Evolutionary conservation across 2,113 vertebrate genomes (phyloP).

Genomic region (Platanista minor): DNA sequence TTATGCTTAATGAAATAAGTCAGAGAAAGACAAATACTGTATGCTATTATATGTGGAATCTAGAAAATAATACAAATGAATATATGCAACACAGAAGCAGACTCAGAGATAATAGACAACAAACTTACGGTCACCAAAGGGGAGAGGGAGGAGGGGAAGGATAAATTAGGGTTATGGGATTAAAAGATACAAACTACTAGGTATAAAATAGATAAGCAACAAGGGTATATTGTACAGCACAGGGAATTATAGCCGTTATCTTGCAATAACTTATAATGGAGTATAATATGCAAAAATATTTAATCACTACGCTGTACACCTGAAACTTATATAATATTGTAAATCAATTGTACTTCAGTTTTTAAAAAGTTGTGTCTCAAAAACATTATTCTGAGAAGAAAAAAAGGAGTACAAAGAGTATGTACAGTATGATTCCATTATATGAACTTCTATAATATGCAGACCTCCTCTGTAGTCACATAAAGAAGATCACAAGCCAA

Average conservation of each 20-base stretch:
- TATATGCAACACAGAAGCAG: not conserved
- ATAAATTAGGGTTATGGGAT: not conserved
- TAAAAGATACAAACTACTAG: not conserved
- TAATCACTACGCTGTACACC: not conserved
- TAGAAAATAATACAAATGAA: not conserved
- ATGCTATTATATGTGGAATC: not conserved
- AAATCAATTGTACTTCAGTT: not conserved
- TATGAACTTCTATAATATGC: not conserved
- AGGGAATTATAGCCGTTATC: not conserved
- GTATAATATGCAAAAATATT: not conserved
- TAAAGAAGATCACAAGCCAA: not conserved
- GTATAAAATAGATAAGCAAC: not conserved
- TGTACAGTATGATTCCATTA: not conserved
- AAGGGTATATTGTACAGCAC: not conserved
- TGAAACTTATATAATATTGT: not conserved
- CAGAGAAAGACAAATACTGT: not conserved
- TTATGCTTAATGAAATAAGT: not conserved
- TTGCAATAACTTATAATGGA: not conserved
- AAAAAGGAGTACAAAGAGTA: not conserved
- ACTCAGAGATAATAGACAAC: not conserved
- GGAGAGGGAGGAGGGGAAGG: accelerated
- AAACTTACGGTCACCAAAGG: not conserved
- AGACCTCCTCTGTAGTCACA: not conserved
- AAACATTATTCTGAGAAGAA: not conserved
- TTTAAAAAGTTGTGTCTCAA: not conserved